Conservation (phyloP, 2,888 invertebrate species). For the Cheilosia pagana region DNA sequence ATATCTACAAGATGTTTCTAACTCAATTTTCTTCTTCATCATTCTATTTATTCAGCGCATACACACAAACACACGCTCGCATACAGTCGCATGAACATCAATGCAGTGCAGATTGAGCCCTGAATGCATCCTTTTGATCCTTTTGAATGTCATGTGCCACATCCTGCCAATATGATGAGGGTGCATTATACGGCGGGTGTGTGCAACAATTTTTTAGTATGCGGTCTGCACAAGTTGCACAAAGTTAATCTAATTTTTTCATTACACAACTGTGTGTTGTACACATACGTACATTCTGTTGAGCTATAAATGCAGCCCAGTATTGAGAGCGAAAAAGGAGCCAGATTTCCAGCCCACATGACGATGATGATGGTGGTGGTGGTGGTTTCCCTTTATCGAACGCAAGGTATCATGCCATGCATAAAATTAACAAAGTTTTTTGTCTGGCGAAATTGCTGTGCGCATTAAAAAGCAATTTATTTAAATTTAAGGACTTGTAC, state of each 20-base stretch:
- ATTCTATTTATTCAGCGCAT: conserved; percentile 15
- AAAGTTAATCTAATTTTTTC: conserved; percentile 61
- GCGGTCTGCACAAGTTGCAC: conserved; percentile 55
- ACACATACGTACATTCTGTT: neutral
- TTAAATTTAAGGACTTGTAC: conserved; percentile 27
- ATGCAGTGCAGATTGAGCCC: conserved; percentile 24
- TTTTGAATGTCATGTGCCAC: conserved; percentile 52
- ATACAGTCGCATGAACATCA: neutral
- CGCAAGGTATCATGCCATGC: conserved; percentile 21
- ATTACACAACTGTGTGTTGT: neutral
- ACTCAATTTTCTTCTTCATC: conserved; percentile 56
- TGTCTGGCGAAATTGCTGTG: conserved; percentile 26
- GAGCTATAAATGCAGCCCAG: too few relatives aligned
- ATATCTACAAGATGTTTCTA: conserved; percentile 41
- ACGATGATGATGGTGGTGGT: neutral
- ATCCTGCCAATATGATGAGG: conserved; percentile 33
- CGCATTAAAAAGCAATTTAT: conserved; percentile 57
- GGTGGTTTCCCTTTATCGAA: conserved; percentile 10
- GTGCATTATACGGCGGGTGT: neutral
- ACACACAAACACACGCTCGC: neutral
- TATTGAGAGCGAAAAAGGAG: neutral
- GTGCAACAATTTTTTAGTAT: conserved; percentile 50
- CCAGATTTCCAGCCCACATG: conserved; percentile 9
- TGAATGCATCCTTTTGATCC: conserved; percentile 61
- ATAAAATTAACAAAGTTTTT: conserved; percentile 45